A percentile compares a stretch with the other conserved stretches of the same genome.
Evolutionary conservation across 2,888 invertebrate species (phyloP).

Genomic region (Coronaproctus castanopsis): DNA sequence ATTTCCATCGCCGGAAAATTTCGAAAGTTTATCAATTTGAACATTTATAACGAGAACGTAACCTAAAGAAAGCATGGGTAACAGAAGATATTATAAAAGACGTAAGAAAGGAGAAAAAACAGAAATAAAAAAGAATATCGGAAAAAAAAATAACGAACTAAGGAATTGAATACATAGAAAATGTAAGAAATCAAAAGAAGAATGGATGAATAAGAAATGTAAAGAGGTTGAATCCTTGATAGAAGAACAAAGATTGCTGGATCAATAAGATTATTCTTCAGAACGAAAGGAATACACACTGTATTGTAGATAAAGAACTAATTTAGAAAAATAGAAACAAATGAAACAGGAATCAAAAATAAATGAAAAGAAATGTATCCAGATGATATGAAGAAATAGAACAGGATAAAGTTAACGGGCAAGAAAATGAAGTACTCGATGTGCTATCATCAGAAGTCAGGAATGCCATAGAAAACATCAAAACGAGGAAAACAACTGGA

Average conservation of each 20-base stretch:
- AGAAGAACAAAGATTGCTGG: background rate
- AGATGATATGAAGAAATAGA: background rate
- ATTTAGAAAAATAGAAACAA: background rate
- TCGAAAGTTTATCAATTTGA: no score
- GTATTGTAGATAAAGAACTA: background rate
- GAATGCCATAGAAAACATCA: background rate
- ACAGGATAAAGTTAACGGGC: background rate
- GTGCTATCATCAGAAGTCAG: background rate
- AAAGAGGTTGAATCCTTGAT: background rate
- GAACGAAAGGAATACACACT: background rate
- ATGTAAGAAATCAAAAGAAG: background rate
- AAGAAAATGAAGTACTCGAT: background rate
- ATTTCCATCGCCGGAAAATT: no score
- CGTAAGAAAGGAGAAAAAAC: background rate
- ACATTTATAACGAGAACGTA: no score
- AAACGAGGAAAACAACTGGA: background rate
- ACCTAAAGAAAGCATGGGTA: background rate
- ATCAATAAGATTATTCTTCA: background rate
- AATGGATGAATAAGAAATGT: background rate
- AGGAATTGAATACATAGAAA: background rate
- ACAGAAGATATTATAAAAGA: background rate
- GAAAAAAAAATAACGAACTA: background rate
- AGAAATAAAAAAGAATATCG: background rate
- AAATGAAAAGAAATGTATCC: background rate
- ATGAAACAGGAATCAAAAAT: background rate